phyloP scores from a whole-genome alignment of 2,888 invertebrate genomes.

The Ariolimax columbianus region DNA sequence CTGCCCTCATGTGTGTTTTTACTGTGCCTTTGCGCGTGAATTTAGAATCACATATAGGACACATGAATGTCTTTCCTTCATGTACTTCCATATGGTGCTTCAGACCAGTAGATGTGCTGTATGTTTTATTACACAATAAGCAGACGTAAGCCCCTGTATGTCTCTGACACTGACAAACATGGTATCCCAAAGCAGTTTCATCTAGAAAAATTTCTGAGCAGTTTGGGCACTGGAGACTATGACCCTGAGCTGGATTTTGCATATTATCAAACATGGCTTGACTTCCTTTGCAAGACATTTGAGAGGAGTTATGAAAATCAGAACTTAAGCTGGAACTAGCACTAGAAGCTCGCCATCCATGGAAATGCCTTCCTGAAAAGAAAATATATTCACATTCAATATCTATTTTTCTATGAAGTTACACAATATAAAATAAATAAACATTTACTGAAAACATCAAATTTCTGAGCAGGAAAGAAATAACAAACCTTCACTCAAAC shows the following conservation, averaged over 20 bases:
- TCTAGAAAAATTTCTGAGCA: not conserved
- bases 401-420: not conserved
- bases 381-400: slow-evolving; percentile 31
- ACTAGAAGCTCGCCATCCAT: not conserved
- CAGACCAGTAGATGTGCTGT: slow-evolving; percentile 45
- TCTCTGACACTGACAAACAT: slow-evolving; percentile 14
- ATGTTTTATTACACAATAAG: slow-evolving; percentile 49
- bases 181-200: not conserved
- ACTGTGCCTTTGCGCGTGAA: slow-evolving; percentile 41
- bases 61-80: slow-evolving; percentile 39
- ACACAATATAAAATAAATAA: not conserved
- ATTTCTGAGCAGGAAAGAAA: too few species aligned
- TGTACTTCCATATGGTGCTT: slow-evolving; percentile 45
- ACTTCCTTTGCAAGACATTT: not conserved
- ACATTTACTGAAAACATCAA: too few species aligned
- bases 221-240: not conserved
- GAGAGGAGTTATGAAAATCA: not conserved
- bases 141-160: slow-evolving; percentile 34
- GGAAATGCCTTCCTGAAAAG: slow-evolving; percentile 34
- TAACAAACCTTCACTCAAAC: too few species aligned
- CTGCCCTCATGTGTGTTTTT: slow-evolving; percentile 32
- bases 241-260: not conserved
- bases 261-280: not conserved
- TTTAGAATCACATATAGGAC: slow-evolving; percentile 45
- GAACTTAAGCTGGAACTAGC: slow-evolving; percentile 8